Percentiles rank a stretch among this genome's conserved stretches.
Evolutionary conservation across 2,113 vertebrate species (phyloP).

Genomic region (Pholis gunnellus): DNA sequence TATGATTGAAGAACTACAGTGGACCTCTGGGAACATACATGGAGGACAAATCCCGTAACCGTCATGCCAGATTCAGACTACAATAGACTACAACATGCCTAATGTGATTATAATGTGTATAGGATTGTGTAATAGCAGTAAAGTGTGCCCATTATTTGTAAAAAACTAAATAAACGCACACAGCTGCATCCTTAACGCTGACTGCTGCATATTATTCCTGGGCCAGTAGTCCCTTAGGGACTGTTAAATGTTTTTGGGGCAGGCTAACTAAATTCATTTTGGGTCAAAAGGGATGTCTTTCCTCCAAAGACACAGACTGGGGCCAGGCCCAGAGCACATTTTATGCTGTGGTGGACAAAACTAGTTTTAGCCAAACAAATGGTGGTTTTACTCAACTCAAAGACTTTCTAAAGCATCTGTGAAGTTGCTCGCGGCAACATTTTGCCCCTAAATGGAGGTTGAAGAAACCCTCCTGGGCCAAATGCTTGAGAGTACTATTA

Average conservation of each 20-base stretch:
- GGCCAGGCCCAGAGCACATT: slow-evolving; percentile 52
- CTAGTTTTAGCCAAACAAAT: slow-evolving; percentile 50
- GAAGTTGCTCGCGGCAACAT: slow-evolving; percentile 39
- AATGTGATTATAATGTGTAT: slow-evolving; percentile 41
- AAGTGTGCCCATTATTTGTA: slow-evolving; percentile 37
- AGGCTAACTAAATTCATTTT: slow-evolving; percentile 64
- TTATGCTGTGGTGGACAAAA: slow-evolving; percentile 68
- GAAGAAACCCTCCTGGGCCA: slow-evolving; percentile 1
- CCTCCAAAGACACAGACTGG: slow-evolving; percentile 48
- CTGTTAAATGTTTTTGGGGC: slow-evolving; percentile 62
- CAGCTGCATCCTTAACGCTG: slow-evolving; percentile 23
- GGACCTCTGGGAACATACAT: slow-evolving; percentile 14
- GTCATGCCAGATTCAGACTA: slow-evolving; percentile 24
- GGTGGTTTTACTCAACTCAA: slow-evolving; percentile 37
- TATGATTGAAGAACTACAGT: slow-evolving; percentile 30
- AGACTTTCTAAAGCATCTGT: slow-evolving; percentile 33
- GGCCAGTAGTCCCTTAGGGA: slow-evolving; percentile 47
- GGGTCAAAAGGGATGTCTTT: slow-evolving; percentile 61
- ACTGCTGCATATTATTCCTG: slow-evolving; percentile 54
- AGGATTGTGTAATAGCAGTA: slow-evolving; percentile 28
- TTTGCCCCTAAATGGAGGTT: slow-evolving; percentile 32
- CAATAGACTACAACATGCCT: slow-evolving; percentile 30
- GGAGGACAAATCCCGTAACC: slow-evolving; percentile 11
- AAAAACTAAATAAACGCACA: slow-evolving; percentile 21
- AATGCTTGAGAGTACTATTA: background rate